phyloP scores from a whole-genome alignment of 1,140 invertebrate genomes.

The Orchestia grillus region DNA sequence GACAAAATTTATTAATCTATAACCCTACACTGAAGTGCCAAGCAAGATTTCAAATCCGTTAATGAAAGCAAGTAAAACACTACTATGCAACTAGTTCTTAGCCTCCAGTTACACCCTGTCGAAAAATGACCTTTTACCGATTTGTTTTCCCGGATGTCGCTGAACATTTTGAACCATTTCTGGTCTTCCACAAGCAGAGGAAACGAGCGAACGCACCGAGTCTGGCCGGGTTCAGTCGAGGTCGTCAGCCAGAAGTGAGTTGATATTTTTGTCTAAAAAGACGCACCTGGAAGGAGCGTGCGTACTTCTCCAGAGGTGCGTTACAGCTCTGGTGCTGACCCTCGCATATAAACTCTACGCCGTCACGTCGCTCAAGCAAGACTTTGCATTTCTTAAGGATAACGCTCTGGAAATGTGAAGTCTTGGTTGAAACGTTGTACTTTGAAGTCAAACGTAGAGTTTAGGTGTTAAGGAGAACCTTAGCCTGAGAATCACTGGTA shows the following conservation, averaged over 20 bases:
- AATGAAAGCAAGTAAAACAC: no score
- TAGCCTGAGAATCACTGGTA: neutral
- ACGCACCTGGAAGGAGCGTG: neutral
- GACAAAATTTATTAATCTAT: no score
- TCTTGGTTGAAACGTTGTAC: neutral
- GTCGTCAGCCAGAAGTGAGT: constrained; percentile 65
- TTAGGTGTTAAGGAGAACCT: neutral
- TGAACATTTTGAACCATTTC: neutral
- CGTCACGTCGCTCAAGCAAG: neutral
- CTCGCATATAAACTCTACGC: neutral
- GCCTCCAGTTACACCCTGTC: no score
- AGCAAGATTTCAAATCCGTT: no score
- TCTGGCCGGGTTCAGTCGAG: constrained; percentile 61
- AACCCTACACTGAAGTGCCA: no score
- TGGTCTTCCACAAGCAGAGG: constrained; percentile 58
- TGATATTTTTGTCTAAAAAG: neutral
- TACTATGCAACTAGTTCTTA: no score
- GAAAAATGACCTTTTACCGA: no score
- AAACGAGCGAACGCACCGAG: constrained; percentile 66
- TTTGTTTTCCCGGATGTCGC: neutral
- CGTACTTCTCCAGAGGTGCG: neutral
- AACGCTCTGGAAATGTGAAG: neutral
- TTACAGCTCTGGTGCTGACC: neutral
- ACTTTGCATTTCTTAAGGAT: neutral
- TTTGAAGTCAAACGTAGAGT: neutral